Percentiles rank a stretch among this genome's conserved stretches.
phyloP scores from a whole-genome alignment of 2,113 vertebrate genomes.

The Perca schrenkii region DNA sequence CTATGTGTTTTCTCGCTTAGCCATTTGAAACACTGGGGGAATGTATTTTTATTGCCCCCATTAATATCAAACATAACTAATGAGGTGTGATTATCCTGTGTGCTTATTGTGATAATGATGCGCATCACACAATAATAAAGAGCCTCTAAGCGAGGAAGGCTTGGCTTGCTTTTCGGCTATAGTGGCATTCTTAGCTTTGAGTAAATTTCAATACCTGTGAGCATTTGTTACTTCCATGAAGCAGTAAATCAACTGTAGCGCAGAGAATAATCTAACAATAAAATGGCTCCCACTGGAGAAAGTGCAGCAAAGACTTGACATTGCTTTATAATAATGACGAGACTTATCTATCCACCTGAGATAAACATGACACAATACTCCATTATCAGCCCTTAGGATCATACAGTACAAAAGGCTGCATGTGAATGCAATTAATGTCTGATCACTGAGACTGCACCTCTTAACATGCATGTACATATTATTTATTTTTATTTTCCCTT shows the following conservation, averaged over 20 bases:
- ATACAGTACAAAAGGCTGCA: constrained; percentile 21
- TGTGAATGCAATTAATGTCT: constrained; percentile 45
- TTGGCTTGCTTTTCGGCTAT: constrained; percentile 51
- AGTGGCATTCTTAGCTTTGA: constrained; percentile 61
- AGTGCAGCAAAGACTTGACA: constrained; percentile 40
- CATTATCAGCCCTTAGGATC: constrained; percentile 49
- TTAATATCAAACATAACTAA: constrained; percentile 86
- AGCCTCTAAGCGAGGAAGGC: constrained; percentile 38
- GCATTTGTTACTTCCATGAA: constrained; percentile 64
- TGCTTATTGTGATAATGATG: constrained; percentile 78
- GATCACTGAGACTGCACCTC: constrained; percentile 17
- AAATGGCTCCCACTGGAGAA: constrained; percentile 66
- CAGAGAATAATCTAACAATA: constrained; percentile 61
- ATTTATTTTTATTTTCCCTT: background rate
- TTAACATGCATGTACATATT: constrained; percentile 3
- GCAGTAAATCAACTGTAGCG: constrained; percentile 69
- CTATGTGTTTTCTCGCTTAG: constrained; percentile 72
- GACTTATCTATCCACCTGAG: constrained; percentile 53
- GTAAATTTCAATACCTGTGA: constrained; percentile 70
- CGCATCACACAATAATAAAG: constrained; percentile 71
- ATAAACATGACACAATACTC: constrained; percentile 58
- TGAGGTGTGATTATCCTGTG: constrained; percentile 84
- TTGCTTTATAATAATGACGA: constrained; percentile 63
- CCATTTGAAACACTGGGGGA: constrained; percentile 76
- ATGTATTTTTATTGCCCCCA: constrained; percentile 81